Evolutionary conservation across 2,113 vertebrate species (phyloP), one percentile per base, ranked within the genome.

Genomic region (Uropsilus gracilis): DNA sequence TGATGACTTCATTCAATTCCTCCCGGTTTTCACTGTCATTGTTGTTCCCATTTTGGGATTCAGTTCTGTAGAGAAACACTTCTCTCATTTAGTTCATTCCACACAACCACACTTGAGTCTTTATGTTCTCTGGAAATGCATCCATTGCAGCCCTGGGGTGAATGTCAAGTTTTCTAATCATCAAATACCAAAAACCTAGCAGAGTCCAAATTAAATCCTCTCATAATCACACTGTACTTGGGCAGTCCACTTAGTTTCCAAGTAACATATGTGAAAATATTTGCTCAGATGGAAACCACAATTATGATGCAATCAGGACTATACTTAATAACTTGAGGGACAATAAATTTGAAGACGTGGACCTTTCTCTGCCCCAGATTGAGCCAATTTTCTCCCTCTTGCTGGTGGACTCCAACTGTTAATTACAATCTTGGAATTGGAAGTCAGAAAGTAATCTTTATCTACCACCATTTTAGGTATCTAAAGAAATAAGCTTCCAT

Each of bases 21-120:
- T 68, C 37, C 64, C n/a, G 18, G 30, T 66, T 66, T 57, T 24
- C 99, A 2, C 96, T 90, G 75, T 99, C 99, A 8, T 91, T 94
- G 30, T 99, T 0, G 97, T 98, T 71, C 99, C 99, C 3, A 99
- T 98, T 1, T 1, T 97, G 98, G 99, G 99, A 82, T 99, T 99
- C 91, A 99, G 97, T 59, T 98, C 98, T 99, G 98, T 71, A 99
- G 98, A 89, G 96, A 97, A 86, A 99, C 99, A 0, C 99, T 99
- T 1, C 99, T 99, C 48, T 99, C 99, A 0, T 99, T 99, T 0
- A 99, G 96, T 0, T 99, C 99, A 0, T 99, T 99, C 99, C 99
- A 99, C 75, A 99, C 99, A 11, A 99, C 98, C 95, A 99, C 99
- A 34, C 46, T 30, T 18, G 14, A n/a, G 73, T 53, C 30, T 6